These are phyloP conservation scores for Aphidius gifuensis DNA, from an alignment of 1,140 invertebrate species.

Conservation along the genomic window DNA sequence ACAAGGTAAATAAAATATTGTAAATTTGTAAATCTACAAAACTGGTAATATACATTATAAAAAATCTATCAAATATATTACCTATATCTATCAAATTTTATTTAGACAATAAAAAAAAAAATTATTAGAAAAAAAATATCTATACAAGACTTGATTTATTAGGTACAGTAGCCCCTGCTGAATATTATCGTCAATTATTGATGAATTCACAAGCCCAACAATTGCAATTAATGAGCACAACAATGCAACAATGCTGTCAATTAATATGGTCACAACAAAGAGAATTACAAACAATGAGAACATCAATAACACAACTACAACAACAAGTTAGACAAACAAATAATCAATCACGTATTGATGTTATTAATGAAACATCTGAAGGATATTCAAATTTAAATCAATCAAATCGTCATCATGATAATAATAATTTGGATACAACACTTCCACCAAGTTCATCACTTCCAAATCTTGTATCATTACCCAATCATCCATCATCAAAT, in stretches of 20 bases:
- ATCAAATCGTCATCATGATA: constrained; percentile 33
- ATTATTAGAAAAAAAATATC: constrained; percentile 2
- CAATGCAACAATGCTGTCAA: constrained; percentile 64
- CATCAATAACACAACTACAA: constrained; percentile 47
- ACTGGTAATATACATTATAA: no score
- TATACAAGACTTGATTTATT: not conserved
- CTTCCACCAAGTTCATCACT: constrained; percentile 45
- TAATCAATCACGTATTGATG: constrained; percentile 20
- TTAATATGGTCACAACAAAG: constrained; percentile 62
- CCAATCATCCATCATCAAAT: constrained; percentile 38
- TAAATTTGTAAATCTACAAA: constrained; percentile 8
- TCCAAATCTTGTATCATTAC: constrained; percentile 44
- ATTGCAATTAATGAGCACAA: constrained; percentile 61
- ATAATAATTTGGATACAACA: constrained; percentile 35
- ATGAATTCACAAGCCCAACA: constrained; percentile 59
- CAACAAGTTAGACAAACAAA: constrained; percentile 38
- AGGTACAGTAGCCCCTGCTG: constrained; percentile 32
- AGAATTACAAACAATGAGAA: constrained; percentile 56
- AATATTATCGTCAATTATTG: constrained; percentile 50
- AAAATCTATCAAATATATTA: no score
- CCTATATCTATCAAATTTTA: no score
- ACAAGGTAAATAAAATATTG: constrained; percentile 33
- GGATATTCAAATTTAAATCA: constrained; percentile 41
- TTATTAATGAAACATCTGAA: constrained; percentile 34
- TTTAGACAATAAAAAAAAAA: no score